These are phyloP conservation scores for Sogatella furcifera DNA, from an alignment of 1,140 invertebrate species.

Conservation along the genomic window DNA sequence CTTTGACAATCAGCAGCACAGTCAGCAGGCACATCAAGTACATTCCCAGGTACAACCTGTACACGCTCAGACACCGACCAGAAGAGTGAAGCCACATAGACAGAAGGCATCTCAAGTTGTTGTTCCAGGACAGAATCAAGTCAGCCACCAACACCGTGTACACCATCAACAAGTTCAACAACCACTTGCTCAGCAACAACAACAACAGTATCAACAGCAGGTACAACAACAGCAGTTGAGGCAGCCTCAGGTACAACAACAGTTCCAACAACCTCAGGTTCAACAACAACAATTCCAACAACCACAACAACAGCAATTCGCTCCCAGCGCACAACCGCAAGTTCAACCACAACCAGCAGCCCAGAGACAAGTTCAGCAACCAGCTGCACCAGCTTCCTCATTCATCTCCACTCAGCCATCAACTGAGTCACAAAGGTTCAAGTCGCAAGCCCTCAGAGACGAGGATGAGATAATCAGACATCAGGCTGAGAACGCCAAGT, in stretches of 20 bases:
- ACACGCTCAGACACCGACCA: no score
- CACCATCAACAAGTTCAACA: neutral
- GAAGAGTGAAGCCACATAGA: no score
- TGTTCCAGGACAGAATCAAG: neutral
- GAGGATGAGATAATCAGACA: constrained; percentile 5
- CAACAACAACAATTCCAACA: constrained; percentile 3
- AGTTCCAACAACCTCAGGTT: neutral
- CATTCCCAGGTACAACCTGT: neutral
- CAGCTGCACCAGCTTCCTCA: neutral
- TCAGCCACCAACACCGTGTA: neutral
- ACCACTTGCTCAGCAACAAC: neutral
- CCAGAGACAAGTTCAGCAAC: neutral
- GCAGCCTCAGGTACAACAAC: neutral
- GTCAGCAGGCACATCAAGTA: neutral
- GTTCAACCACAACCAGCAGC: constrained; percentile 2
- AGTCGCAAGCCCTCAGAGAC: neutral
- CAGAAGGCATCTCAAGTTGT: no score
- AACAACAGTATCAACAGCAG: neutral
- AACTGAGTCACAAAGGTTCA: neutral
- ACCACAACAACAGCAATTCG: constrained; percentile 6
- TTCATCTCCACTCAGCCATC: neutral
- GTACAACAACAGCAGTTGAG: neutral
- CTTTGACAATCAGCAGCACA: neutral
- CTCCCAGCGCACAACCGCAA: neutral
- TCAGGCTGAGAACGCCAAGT: constrained; percentile 33